Base-by-base conservation (phyloP, 1,140 invertebrate genomes). In the Euwallacea similis region DNA sequence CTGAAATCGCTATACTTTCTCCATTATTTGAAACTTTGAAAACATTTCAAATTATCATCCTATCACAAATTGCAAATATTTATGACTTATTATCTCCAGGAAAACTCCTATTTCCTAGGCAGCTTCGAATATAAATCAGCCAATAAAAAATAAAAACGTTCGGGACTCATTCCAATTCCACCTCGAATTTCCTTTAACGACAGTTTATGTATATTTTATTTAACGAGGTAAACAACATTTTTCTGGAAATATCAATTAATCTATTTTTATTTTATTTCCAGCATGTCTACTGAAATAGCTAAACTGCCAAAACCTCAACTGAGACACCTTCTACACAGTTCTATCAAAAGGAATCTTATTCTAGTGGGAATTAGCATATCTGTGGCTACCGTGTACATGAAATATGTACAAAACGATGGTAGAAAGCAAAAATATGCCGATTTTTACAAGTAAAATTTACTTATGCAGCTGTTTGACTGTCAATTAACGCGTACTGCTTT, bases 381-480 rank as follows among this genome's bases (percentile, higher is more conserved):
- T 7, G 59, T 79, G 15, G 76, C 76, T 7, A 86, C 83, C 0
- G 44, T 84, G 7, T 76, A 79, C 0, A 84, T 83, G 76, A 85
- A 89, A 71, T 71, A 84, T 46, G 56, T 83, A 0, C 78, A 87
- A n/a, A 81, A 80, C 46, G 85, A 86, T 62, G 80, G 83, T 2
- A 82, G 86, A 69, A 89, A 89, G 79, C 79, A 81, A 78, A 80
- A 79, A 76, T 90, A 89, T 75, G 88, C 87, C 55, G 87, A 89
- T 73, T 90, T 88, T 79, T 89, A 89, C 84, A 89, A 85, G 89
- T 89, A 81, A 72, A 64, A 66, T 21, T 63, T 44, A 47, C 33
- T 64, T 47, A 42, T 33, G 2, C 7, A 15, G 3, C 0, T 11
- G 21, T 42, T 42, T 41, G 10, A 2, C 4, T 42, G 11, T 0